Evolutionary conservation across 2,888 invertebrate genomes (phyloP), one percentile per base, ranked within the genome.

Genomic region (Platycheirus albimanus): DNA sequence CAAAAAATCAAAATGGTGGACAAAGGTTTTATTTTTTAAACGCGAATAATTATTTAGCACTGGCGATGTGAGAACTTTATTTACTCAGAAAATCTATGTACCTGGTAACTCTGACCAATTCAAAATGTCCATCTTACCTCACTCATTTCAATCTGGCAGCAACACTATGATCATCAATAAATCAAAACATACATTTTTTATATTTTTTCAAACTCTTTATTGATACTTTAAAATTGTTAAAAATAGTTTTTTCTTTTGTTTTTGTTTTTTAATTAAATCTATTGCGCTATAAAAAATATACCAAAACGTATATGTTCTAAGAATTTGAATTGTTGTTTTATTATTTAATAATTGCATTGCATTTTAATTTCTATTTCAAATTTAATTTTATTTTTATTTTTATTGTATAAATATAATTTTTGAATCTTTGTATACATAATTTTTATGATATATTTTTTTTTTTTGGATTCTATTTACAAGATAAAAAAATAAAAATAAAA

Each of bases 271-370:
- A 15, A 54, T 61, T 61, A 66, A 61, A 66, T 66, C 81, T 77
- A 76, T 81, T 78, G 78, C 71, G 56, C 70, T 78, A 76, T 76
- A 81, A 77, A 81, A 80, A 83, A 81, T 81, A 81, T 81, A 81
- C 81, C 77, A 81, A 81, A 81, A 81, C 81, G 81, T 81, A 81
- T 81, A 81, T 77, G 81, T 56, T 41, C 70, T 69, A 64, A 81
- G 76, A 76, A 67, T 71, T 63, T 78, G 30, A 51, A 30, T n/a
- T 54, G 49, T 63, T 28, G 33, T 69, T 49, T 78, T 33, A 63
- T 72, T 15, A n/a, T 43, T 64, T 67, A n/a, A n/a, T 67, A 77
- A 81, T 81, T 83, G 78, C 76, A 71, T 81, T 81, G 67, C 51
- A 43, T 61, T 61, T 33, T 63, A 64, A 41, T 49, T 13, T 28